Evolutionary conservation across 1,140 invertebrate genomes (phyloP).

Genomic region (Drosophila kanapiae): DNA sequence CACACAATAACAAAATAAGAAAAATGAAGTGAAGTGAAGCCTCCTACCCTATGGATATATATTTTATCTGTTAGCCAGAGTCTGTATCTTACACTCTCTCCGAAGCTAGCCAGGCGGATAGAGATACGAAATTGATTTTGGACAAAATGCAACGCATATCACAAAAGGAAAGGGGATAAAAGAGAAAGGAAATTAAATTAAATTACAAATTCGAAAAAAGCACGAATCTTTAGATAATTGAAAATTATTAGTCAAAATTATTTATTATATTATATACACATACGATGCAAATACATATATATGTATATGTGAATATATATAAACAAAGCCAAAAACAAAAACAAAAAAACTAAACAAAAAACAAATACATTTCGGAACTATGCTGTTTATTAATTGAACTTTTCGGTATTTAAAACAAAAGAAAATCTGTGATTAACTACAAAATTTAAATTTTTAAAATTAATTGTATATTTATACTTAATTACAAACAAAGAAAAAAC

Average conservation of each 20-base stretch:
- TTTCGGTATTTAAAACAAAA: constrained; percentile 83
- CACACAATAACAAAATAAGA: not conserved
- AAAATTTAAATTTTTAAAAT: constrained; percentile 83
- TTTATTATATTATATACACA: constrained; percentile 47
- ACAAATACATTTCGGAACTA: constrained; percentile 73
- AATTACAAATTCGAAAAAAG: constrained; percentile 42
- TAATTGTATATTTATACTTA: constrained; percentile 72
- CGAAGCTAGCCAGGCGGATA: constrained; percentile 2
- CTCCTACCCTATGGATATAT: constrained; percentile 9
- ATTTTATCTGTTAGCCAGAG: constrained; percentile 26
- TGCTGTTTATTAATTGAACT: constrained; percentile 79
- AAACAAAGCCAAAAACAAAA: constrained; percentile 34
- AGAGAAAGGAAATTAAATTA: constrained; percentile 30
- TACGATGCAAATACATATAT: constrained; percentile 30
- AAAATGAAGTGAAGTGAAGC: constrained; percentile 6
- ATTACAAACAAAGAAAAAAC: constrained; percentile 38
- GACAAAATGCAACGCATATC: constrained; percentile 82
- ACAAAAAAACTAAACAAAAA: constrained; percentile 35
- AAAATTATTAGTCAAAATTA: constrained; percentile 85
- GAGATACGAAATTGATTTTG: not conserved
- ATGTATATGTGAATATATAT: constrained; percentile 38
- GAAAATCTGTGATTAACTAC: constrained; percentile 85
- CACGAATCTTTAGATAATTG: constrained; percentile 75
- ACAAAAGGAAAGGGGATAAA: constrained; percentile 34
- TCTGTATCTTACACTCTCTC: constrained; percentile 3